phyloP scores from a whole-genome alignment of 2,113 vertebrate genomes.

The Micromys minutus region DNA sequence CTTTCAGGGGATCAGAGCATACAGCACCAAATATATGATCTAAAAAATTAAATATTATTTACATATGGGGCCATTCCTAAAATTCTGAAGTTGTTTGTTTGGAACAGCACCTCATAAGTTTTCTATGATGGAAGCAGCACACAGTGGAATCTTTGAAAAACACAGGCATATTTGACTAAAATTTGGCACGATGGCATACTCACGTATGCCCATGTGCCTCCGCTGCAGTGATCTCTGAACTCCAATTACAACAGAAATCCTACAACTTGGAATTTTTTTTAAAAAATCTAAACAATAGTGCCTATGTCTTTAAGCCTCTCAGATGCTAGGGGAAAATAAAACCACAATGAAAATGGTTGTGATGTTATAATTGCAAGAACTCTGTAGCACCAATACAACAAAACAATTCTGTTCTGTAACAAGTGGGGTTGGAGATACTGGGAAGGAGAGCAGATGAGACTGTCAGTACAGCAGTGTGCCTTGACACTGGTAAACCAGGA shows the following conservation, averaged over 20 bases:
- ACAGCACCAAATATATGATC: slow-evolving; percentile 90
- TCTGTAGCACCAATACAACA: not conserved
- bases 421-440: not conserved
- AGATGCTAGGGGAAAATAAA: not conserved
- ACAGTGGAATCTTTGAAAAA: not conserved
- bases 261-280: not conserved
- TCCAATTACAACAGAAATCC: not conserved
- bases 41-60: slow-evolving; percentile 77
- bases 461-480: not conserved
- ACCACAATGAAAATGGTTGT: not conserved
- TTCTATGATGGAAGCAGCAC: not conserved
- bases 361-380: not conserved
- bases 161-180: not conserved
- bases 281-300: not conserved
- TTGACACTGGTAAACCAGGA: not conserved
- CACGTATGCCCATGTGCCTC: not conserved
- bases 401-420: not conserved
- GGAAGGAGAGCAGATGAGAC: not conserved
- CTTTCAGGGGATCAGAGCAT: slow-evolving; percentile 86
- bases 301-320: not conserved
- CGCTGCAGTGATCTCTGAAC: not conserved
- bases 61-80: not conserved
- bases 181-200: not conserved
- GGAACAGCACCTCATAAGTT: not conserved
- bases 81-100: not conserved